phyloP scores from a whole-genome alignment of 2,797 vertebrate genomes.

The Gorsachius magnificus region DNA sequence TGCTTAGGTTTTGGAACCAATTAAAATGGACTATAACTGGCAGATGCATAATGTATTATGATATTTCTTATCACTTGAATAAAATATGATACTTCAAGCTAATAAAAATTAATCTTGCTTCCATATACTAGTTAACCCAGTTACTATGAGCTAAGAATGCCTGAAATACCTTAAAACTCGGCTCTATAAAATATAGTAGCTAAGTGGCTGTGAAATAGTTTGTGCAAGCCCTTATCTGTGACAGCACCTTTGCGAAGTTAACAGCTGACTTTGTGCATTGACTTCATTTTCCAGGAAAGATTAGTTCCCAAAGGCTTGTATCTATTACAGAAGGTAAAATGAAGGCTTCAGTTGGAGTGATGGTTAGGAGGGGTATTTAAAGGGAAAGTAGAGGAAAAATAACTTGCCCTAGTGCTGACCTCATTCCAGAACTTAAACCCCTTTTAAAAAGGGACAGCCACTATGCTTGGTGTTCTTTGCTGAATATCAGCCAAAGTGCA shows the following conservation, averaged over 20 bases:
- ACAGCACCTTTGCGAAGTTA: background rate
- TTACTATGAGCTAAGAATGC: background rate
- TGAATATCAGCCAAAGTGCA: background rate
- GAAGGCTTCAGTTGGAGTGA: background rate
- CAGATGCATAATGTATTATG: constrained; percentile 60
- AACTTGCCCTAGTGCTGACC: background rate
- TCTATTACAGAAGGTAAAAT: background rate
- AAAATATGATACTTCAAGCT: constrained; percentile 62
- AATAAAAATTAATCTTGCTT: constrained; percentile 57
- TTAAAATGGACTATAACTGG: constrained; percentile 63
- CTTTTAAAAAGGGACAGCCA: background rate
- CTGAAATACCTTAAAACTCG: background rate
- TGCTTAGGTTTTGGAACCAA: constrained; percentile 60
- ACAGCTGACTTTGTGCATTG: background rate
- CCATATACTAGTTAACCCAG: background rate
- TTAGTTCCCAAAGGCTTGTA: constrained; percentile 19
- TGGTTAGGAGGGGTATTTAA: background rate
- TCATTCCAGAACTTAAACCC: background rate
- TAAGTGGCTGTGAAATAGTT: background rate
- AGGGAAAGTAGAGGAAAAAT: background rate
- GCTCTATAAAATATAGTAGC: background rate
- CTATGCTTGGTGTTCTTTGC: background rate
- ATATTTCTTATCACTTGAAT: constrained; percentile 58
- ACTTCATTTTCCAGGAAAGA: constrained; percentile 29
- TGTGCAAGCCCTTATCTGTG: background rate